These are phyloP conservation scores for Microctenopoma stevenorrisi DNA, from an alignment of 2,797 vertebrate species.

Conservation along the genomic window DNA sequence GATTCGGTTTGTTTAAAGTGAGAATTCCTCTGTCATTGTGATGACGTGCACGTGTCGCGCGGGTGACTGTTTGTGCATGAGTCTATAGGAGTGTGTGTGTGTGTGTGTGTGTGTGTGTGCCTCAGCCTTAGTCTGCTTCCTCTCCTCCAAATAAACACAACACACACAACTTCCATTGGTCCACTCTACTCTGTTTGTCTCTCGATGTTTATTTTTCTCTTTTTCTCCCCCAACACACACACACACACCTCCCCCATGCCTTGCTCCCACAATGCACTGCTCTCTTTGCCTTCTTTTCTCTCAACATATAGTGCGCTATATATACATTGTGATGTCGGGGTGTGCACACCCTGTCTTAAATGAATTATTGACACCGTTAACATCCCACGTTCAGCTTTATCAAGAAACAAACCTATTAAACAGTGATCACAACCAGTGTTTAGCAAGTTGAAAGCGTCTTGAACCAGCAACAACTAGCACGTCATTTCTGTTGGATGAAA, in stretches of 20 bases:
- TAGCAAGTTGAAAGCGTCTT: too few relatives aligned
- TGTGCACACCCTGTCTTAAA: too few relatives aligned
- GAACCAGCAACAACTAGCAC: too few relatives aligned
- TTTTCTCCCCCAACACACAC: slow-evolving; percentile 19
- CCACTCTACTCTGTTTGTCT: slow-evolving; percentile 72
- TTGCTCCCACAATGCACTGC: slow-evolving; percentile 53
- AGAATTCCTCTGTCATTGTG: slow-evolving; percentile 72
- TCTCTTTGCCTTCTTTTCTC: slow-evolving; percentile 27
- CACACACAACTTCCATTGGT: slow-evolving; percentile 58
- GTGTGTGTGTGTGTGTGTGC: slow-evolving; percentile 12
- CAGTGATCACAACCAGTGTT: too few relatives aligned
- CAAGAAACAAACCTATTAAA: too few relatives aligned
- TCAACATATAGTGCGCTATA: slow-evolving; percentile 12
- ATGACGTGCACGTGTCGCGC: slow-evolving; percentile 45
- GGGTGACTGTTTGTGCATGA: slow-evolving; percentile 16
- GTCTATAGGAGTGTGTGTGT: neutral
- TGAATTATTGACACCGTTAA: too few relatives aligned
- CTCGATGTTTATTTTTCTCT: slow-evolving; percentile 75
- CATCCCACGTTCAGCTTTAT: too few relatives aligned
- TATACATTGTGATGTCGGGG: neutral
- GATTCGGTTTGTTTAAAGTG: slow-evolving; percentile 78
- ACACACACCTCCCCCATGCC: slow-evolving; percentile 31
- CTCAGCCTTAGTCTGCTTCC: slow-evolving; percentile 66
- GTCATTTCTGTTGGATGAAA: too few relatives aligned
- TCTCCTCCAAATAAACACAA: slow-evolving; percentile 78